These are phyloP conservation scores for Agonopterix alstromeriana DNA, from an alignment of 2,888 invertebrate species.

Conservation along the genomic window DNA sequence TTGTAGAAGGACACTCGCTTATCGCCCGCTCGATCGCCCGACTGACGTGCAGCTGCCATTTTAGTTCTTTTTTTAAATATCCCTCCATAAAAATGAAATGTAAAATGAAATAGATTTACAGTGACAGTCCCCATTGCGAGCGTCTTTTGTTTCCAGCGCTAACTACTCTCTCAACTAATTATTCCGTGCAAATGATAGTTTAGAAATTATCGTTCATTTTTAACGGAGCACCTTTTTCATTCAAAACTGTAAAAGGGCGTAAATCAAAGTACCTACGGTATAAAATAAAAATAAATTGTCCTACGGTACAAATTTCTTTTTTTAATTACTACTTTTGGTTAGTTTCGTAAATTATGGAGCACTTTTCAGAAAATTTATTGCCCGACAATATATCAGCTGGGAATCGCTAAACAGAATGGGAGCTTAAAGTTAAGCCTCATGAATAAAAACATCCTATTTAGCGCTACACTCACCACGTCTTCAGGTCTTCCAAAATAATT, in stretches of 20 bases:
- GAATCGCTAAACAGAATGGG: conserved; percentile 70
- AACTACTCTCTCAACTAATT: background rate
- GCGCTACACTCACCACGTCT: conserved; percentile 60
- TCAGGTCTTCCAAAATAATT: conserved; percentile 40
- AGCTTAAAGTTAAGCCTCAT: conserved; percentile 54
- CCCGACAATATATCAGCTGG: conserved; percentile 68
- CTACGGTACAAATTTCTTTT: background rate
- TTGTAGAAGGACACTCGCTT: conserved; percentile 64
- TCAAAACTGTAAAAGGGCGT: too few relatives aligned
- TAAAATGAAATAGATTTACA: conserved; percentile 26
- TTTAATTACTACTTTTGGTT: conserved; percentile 26
- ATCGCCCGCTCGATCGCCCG: conserved; percentile 50
- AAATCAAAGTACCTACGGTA: too few relatives aligned
- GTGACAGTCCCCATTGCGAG: background rate
- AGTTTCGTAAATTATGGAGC: conserved; percentile 42
- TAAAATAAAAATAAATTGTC: too few relatives aligned
- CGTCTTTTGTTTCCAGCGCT: background rate
- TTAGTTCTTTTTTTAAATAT: conserved; percentile 41
- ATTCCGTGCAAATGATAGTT: too few relatives aligned
- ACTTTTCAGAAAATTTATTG: conserved; percentile 65
- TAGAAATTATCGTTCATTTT: too few relatives aligned
- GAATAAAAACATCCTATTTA: conserved; percentile 77
- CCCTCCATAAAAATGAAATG: conserved; percentile 29
- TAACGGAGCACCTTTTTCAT: too few relatives aligned
- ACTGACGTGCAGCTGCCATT: conserved; percentile 60